Evolutionary conservation across 2,888 invertebrate genomes (phyloP), one percentile per base, ranked within the genome.

Genomic region (Lamellibrachia satsuma): DNA sequence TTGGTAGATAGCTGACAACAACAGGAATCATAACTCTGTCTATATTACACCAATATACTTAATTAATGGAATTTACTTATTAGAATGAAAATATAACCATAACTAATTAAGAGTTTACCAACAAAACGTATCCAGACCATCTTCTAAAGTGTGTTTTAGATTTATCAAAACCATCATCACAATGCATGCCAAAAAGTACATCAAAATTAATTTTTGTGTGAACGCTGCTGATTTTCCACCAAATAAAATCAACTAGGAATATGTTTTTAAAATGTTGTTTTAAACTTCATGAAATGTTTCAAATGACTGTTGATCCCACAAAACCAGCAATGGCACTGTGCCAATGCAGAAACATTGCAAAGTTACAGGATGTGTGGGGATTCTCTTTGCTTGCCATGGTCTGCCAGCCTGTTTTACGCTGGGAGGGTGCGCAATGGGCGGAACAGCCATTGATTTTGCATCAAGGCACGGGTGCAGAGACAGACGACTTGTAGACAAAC

Each of bases 281-380:
- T n/a, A 22, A 75, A 75, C 22, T 75, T 75, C 39, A 39, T 39
- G 39, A 39, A 39, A 39, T 39, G 39, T 39, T 39, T 39, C 57
- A 57, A 15, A 75, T 75, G 75, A 75, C 75, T 75, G 22, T 22
- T 15, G 75, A 75, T 22, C n/a, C 15, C 22, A 11, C 22, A 75
- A 22, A 75, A 75, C 75, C 22, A 75, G n/a, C 75, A 75, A 75
- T 75, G 75, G 15, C 75, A 75, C 75, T 75, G 22, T 75, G 75
- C 75, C 75, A 75, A 75, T 39, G 39, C 39, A 1, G 39, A 39
- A 39, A 15, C 22, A 75, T 75, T 75, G 11, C 75, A 11, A 75
- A 75, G 75, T 75, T 75, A 75, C 75, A 75, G 75, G 75, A 75
- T 75, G 75, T 75, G 75, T 75, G 75, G 75, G 75, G 75, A 75